Conservation (phyloP, 2,797 vertebrate species). For the Phrynocephalus guinanensis region DNA sequence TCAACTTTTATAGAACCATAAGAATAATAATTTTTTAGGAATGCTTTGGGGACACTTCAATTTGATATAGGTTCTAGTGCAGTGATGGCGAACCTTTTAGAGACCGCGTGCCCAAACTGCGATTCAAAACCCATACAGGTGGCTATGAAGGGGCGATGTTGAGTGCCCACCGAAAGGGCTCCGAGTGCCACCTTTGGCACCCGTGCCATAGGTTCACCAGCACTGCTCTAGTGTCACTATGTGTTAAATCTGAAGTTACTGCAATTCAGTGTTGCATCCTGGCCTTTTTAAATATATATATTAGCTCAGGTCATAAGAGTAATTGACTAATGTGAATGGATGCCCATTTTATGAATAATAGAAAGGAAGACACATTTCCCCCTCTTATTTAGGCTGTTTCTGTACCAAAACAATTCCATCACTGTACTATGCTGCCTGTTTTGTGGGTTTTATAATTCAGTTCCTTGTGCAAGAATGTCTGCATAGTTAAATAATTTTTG, state of each 20-base stretch:
- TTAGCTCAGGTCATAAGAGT: too few relatives aligned
- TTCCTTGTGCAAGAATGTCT: neutral
- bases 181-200: too few relatives aligned
- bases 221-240: too few relatives aligned
- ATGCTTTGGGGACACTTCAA: neutral
- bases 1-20: neutral
- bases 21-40: neutral
- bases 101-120: too few relatives aligned
- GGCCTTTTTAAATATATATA: neutral
- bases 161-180: too few relatives aligned
- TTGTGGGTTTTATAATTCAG: neutral
- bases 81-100: too few relatives aligned
- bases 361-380: neutral
- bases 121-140: too few relatives aligned
- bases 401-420: neutral
- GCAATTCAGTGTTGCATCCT: neutral
- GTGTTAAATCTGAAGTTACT: neutral
- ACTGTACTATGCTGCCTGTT: neutral
- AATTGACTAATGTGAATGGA: too few relatives aligned
- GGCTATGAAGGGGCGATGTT: too few relatives aligned
- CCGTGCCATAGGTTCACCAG: too few relatives aligned
- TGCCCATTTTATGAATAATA: too few relatives aligned
- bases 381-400: neutral
- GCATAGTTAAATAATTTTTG: neutral
- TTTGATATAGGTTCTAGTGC: neutral